phyloP scores from a whole-genome alignment of 2,113 vertebrate genomes.

The Ursus arctos region DNA sequence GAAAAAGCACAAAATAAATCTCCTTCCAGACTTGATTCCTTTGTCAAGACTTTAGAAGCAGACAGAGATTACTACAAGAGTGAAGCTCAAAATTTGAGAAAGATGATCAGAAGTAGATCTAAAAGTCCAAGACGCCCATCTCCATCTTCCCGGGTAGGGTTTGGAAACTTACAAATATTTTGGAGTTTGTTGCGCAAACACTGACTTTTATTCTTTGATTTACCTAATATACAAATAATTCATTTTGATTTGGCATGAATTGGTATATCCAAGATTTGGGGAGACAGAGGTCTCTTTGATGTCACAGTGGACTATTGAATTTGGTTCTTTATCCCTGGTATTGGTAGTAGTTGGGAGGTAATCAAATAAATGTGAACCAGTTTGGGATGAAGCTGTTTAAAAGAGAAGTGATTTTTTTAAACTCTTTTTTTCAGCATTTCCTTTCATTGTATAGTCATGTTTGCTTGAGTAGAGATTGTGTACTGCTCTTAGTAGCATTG shows the following conservation, averaged over 20 bases:
- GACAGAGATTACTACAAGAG: constrained; percentile 85
- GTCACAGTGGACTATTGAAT: not conserved
- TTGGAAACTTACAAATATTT: constrained; percentile 57
- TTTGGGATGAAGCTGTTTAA: constrained; percentile 33
- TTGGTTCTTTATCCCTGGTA: not conserved
- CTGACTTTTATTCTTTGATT: constrained; percentile 49
- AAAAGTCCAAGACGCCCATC: constrained; percentile 82
- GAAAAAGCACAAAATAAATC: constrained; percentile 81
- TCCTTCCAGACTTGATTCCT: constrained; percentile 83
- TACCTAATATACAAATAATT: constrained; percentile 53
- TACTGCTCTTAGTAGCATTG: not conserved
- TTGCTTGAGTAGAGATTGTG: constrained; percentile 9
- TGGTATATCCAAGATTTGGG: not conserved
- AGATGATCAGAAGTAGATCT: constrained; percentile 84
- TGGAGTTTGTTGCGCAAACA: constrained; percentile 30
- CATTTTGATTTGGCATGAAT: constrained; percentile 2
- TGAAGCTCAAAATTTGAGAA: constrained; percentile 86
- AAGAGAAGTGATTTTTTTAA: not conserved
- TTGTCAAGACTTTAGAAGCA: constrained; percentile 85
- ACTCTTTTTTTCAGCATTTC: not conserved
- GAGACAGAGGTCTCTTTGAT: not conserved
- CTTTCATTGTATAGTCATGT: not conserved
- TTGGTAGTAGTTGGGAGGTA: not conserved
- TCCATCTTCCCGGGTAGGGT: constrained; percentile 85
- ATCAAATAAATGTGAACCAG: not conserved